These are phyloP conservation scores for Eptatretus burgeri DNA, from an alignment of 2,113 vertebrate species.

Conservation along the genomic window DNA sequence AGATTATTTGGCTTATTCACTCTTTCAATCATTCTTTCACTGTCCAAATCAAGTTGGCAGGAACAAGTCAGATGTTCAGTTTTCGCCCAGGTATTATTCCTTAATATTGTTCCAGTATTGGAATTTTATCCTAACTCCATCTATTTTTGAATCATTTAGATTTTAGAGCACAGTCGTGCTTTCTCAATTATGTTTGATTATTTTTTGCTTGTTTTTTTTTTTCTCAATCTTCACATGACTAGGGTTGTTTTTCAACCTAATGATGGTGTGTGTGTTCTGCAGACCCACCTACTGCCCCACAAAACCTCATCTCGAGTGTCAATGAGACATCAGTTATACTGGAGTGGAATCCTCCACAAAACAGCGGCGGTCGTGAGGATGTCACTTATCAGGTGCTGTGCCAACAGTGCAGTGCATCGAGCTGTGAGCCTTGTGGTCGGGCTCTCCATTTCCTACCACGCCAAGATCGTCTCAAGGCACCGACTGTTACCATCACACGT, in stretches of 20 bases:
- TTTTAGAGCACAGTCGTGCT: too few relatives aligned
- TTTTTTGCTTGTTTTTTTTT: too few relatives aligned
- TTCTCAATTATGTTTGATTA: too few relatives aligned
- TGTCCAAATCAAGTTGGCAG: too few relatives aligned
- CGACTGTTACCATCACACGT: slow-evolving; percentile 60
- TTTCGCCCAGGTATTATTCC: too few relatives aligned
- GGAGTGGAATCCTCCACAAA: slow-evolving; percentile 53
- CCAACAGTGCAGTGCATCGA: slow-evolving; percentile 30
- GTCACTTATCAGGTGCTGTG: slow-evolving; percentile 45
- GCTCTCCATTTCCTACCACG: slow-evolving; percentile 55
- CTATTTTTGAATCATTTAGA: too few relatives aligned
- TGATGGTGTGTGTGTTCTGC: background rate
- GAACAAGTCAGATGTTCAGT: too few relatives aligned
- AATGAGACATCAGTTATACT: slow-evolving; percentile 64
- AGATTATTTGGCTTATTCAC: background rate
- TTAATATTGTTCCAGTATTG: too few relatives aligned
- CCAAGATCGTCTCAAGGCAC: slow-evolving; percentile 44
- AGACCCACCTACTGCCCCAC: slow-evolving; percentile 62
- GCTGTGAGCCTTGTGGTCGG: slow-evolving; percentile 48
- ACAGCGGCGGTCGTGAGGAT: slow-evolving; percentile 47
- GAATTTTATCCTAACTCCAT: too few relatives aligned
- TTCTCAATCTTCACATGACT: too few relatives aligned
- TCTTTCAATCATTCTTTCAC: too few relatives aligned
- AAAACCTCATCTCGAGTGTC: slow-evolving; percentile 58
- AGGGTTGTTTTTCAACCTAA: too few relatives aligned